Evolutionary conservation across 2,113 vertebrate species (phyloP).

Genomic region (Laticauda colubrina): DNA sequence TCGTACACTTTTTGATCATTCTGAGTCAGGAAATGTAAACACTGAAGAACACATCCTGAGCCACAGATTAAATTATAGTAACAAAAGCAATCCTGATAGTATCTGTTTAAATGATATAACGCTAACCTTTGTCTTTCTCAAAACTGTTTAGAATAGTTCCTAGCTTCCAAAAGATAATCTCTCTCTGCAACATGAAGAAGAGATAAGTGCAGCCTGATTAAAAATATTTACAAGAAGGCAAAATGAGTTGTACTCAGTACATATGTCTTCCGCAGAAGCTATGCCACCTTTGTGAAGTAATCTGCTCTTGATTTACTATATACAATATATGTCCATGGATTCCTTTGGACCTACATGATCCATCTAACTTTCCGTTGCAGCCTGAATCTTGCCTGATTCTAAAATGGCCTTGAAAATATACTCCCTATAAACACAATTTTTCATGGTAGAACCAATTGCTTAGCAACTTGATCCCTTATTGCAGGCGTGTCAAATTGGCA

Average conservation of each 20-base stretch:
- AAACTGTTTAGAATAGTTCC: not conserved
- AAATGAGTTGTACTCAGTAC: slow-evolving; percentile 36
- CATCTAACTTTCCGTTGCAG: slow-evolving; percentile 38
- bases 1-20: not conserved
- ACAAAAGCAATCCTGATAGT: not conserved
- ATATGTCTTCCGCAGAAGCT: not conserved
- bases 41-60: not conserved
- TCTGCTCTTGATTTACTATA: slow-evolving; percentile 32
- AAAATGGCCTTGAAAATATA: slow-evolving; percentile 46
- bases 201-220: not conserved
- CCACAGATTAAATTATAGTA: not conserved
- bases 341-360: slow-evolving; percentile 24
- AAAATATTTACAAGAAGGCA: not conserved
- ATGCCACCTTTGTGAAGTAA: slow-evolving; percentile 44
- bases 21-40: not conserved
- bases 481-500: not conserved
- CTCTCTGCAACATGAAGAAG: not conserved
- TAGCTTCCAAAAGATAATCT: not conserved
- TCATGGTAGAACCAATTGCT: slow-evolving; percentile 37
- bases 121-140: not conserved
- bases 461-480: slow-evolving; percentile 52
- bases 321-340: slow-evolving; percentile 39
- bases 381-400: slow-evolving; percentile 29
- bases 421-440: slow-evolving; percentile 35
- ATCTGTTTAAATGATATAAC: not conserved